Conservation (phyloP, 2,113 vertebrate species). For the Hepsetus odoe region DNA sequence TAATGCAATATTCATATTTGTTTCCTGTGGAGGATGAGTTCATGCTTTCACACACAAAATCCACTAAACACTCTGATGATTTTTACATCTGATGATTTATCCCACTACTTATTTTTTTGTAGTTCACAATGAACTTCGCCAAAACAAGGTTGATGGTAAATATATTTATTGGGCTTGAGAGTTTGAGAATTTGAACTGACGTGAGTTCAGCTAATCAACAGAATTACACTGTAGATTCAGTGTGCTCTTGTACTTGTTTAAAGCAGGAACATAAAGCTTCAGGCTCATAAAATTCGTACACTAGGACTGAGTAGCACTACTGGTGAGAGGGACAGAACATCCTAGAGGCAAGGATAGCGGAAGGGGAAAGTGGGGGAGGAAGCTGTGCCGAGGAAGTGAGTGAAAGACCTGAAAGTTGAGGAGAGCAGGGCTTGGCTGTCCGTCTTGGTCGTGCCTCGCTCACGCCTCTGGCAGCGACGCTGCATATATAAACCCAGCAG, state of each 20-base stretch:
- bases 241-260: background rate
- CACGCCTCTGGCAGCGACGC: slow-evolving; percentile 4
- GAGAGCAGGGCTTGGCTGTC: background rate
- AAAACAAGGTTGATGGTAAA: background rate
- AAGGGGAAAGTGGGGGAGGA: slow-evolving; percentile 12
- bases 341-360: slow-evolving; percentile 35
- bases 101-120: no score
- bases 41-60: no score
- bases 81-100: no score
- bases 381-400: background rate
- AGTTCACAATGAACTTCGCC: no score
- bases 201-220: background rate
- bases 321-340: slow-evolving; percentile 65
- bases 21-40: no score
- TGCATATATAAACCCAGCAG: slow-evolving; percentile 38
- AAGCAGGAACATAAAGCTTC: background rate
- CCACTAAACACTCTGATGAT: no score
- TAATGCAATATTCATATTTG: no score
- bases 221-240: background rate
- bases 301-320: slow-evolving; percentile 59
- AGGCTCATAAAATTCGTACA: slow-evolving; percentile 62
- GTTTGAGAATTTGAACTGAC: background rate
- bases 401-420: background rate
- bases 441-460: slow-evolving; percentile 20
- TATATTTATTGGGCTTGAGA: no score